phyloP scores from a whole-genome alignment of 2,797 vertebrate genomes.

The Ataeniobius toweri region DNA sequence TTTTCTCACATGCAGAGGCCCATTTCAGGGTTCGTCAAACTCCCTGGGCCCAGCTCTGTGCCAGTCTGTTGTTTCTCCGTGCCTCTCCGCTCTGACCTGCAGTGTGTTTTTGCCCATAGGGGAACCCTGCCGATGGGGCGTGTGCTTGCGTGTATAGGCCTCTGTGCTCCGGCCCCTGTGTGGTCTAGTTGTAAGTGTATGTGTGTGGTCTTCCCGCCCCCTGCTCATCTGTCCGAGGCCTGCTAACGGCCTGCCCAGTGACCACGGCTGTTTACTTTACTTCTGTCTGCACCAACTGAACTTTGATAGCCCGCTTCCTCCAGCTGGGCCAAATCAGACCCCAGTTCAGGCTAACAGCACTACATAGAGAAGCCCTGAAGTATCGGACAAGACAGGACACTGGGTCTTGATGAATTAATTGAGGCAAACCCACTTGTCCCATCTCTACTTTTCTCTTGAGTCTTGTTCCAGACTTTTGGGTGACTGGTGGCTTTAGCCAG shows the following conservation, averaged over 20 bases:
- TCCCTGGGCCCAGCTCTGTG: slow-evolving; percentile 50
- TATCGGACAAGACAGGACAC: slow-evolving; percentile 71
- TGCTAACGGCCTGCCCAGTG: slow-evolving; percentile 97
- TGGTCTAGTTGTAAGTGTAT: slow-evolving; percentile 76
- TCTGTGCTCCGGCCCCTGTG: slow-evolving; percentile 79
- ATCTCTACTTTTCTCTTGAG: slow-evolving; percentile 40
- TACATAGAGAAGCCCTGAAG: slow-evolving; percentile 68
- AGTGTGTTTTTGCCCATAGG: slow-evolving; percentile 71
- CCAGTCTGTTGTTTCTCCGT: slow-evolving; percentile 69
- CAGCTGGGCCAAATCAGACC: slow-evolving; percentile 97
- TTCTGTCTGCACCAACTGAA: slow-evolving; percentile 97
- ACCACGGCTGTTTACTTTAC: slow-evolving; percentile 99
- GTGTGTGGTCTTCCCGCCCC: slow-evolving; percentile 83
- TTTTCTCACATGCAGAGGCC: slow-evolving; percentile 33
- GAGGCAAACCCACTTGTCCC: slow-evolving; percentile 53
- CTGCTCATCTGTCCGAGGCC: slow-evolving; percentile 97
- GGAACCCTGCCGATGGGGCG: slow-evolving; percentile 77
- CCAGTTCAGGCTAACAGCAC: slow-evolving; percentile 73
- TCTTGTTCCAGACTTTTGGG: slow-evolving; percentile 49
- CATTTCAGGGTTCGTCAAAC: slow-evolving; percentile 22
- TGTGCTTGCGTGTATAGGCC: slow-evolving; percentile 85
- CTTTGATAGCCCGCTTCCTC: slow-evolving; percentile 93
- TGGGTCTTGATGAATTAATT: slow-evolving; percentile 70
- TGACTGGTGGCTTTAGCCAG: slow-evolving; percentile 57
- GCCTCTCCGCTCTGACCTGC: slow-evolving; percentile 65